Evolutionary conservation across 2,888 invertebrate species (phyloP).

Genomic region (Ornithoptera alexandrae): DNA sequence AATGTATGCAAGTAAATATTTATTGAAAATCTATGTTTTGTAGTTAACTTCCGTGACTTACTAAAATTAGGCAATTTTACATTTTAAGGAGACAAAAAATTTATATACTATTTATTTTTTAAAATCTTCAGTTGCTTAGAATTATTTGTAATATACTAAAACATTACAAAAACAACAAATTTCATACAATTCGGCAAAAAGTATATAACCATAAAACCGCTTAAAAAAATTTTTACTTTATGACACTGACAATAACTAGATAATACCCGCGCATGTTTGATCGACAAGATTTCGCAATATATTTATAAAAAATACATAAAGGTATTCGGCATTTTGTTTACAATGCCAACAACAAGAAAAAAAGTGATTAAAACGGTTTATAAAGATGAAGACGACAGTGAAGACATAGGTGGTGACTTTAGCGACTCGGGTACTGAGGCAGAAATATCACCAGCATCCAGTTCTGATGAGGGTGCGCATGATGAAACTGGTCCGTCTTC

Average conservation of each 20-base stretch:
- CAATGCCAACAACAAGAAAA: conserved; percentile 67
- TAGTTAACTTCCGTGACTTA: no score
- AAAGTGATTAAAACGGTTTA: conserved; percentile 68
- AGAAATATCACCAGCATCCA: conserved; percentile 60
- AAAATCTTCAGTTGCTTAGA: no score
- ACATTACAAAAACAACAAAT: no score
- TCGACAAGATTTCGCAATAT: conserved; percentile 8
- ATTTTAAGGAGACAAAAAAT: no score
- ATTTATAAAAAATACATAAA: conserved; percentile 4
- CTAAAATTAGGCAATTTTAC: no score
- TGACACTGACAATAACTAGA: conserved; percentile 2
- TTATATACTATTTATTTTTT: no score
- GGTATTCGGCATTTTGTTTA: background rate
- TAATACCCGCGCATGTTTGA: conserved; percentile 15
- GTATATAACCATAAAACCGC: background rate
- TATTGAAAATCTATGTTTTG: no score
- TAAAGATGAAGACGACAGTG: conserved; percentile 65
- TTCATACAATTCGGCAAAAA: background rate
- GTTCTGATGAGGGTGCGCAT: conserved; percentile 58
- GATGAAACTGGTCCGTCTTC: conserved; percentile 49
- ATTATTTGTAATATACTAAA: no score
- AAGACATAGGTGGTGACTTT: conserved; percentile 62
- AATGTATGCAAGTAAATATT: no score
- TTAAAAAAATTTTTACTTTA: background rate
- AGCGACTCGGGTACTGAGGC: conserved; percentile 77